A percentile compares a stretch with the other conserved stretches of the same genome.
Evolutionary conservation across 2,113 vertebrate species (phyloP).

Genomic region (Morone chrysops): DNA sequence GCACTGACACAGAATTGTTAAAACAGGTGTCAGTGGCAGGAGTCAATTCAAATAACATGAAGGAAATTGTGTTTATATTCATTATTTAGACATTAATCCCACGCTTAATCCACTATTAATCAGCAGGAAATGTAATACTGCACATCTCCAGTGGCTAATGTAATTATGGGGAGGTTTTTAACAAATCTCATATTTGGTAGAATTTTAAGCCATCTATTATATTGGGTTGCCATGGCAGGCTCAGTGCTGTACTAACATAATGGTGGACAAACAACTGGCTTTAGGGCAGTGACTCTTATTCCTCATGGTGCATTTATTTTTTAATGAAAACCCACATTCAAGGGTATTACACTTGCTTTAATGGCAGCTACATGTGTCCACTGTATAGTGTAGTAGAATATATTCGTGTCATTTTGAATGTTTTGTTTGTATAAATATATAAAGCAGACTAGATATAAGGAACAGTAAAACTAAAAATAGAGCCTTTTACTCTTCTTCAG

Average conservation of each 20-base stretch:
- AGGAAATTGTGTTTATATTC: not conserved
- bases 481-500: not conserved
- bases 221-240: not conserved
- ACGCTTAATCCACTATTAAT: not conserved
- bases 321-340: not conserved
- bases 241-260: not conserved
- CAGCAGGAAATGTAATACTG: not conserved
- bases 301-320: not conserved
- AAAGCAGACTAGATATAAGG: too few species aligned
- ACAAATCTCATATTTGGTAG: not conserved
- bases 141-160: not conserved
- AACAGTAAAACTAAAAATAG: not conserved
- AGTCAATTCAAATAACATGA: not conserved
- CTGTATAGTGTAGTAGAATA: too few species aligned
- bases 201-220: not conserved
- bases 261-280: not conserved
- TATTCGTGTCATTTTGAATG: too few species aligned
- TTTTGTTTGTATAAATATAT: too few species aligned
- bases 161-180: not conserved
- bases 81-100: not conserved
- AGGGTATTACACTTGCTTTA: not conserved
- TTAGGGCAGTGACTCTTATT: not conserved
- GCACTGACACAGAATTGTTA: not conserved
- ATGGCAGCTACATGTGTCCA: not conserved
- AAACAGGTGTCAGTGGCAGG: slow-evolving; percentile 1